Evolutionary conservation across 1,140 invertebrate species (phyloP).

Genomic region (Papilio polyxenes): DNA sequence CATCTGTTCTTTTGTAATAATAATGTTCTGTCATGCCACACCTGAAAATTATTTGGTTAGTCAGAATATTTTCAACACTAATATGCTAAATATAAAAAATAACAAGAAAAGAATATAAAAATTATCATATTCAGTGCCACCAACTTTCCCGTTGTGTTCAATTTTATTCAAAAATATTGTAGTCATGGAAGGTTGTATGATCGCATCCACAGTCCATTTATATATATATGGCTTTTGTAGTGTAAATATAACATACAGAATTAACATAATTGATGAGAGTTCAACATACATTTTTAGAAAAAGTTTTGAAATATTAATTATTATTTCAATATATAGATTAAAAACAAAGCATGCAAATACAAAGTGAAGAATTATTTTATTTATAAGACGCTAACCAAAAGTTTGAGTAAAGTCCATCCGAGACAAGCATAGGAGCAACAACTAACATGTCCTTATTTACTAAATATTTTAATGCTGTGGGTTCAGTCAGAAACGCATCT

Average conservation of each 20-base stretch:
- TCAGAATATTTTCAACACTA: slow-evolving; percentile 19
- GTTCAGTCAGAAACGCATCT: slow-evolving; percentile 92
- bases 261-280: not conserved
- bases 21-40: slow-evolving; percentile 93
- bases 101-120: not conserved
- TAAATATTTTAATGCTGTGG: slow-evolving; percentile 85
- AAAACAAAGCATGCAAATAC: slow-evolving; percentile 18
- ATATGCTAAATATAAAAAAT: slow-evolving; percentile 12
- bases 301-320: not conserved
- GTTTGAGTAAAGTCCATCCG: slow-evolving; percentile 95
- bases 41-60: slow-evolving; percentile 81
- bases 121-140: no score
- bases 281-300: not conserved
- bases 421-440: slow-evolving; percentile 92
- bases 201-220: no score
- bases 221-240: no score
- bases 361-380: slow-evolving; percentile 1
- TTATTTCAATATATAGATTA: not conserved
- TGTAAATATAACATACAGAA: not conserved
- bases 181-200: no score
- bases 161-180: no score
- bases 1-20: slow-evolving; percentile 93
- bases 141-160: no score
- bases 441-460: slow-evolving; percentile 85
- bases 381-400: slow-evolving; percentile 87